Conservation (phyloP, 2,113 vertebrate genomes). For the Heterotilapia buettikoferi region DNA sequence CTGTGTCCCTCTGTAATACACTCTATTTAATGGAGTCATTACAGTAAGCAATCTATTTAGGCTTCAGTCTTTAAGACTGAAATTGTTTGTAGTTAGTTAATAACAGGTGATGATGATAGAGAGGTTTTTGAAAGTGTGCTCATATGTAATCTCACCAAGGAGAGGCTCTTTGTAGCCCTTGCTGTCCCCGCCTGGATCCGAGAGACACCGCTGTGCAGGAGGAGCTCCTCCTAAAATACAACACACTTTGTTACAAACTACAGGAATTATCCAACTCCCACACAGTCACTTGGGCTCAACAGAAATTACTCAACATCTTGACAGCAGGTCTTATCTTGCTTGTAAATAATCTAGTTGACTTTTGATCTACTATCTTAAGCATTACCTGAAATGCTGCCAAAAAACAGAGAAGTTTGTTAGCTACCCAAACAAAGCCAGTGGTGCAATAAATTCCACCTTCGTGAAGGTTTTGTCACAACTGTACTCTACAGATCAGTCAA, state of each 20-base stretch:
- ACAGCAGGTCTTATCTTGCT: neutral
- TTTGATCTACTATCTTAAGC: neutral
- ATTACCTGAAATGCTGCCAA: neutral
- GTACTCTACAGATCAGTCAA: neutral
- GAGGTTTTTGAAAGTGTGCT: neutral
- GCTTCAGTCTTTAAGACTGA: neutral
- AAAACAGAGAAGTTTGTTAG: neutral
- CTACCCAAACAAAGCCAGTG: neutral
- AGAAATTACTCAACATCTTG: neutral
- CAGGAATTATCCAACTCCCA: neutral
- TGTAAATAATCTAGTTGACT: neutral
- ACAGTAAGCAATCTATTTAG: neutral
- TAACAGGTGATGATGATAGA: neutral
- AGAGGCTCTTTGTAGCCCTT: neutral
- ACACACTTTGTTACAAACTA: neutral
- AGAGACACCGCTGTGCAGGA: slow-evolving; percentile 50
- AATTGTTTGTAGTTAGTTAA: neutral
- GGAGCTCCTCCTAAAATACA: slow-evolving; percentile 22
- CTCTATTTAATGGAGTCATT: neutral
- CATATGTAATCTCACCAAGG: slow-evolving; percentile 40
- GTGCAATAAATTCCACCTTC: neutral
- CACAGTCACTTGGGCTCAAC: neutral
- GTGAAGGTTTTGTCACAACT: neutral
- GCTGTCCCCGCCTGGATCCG: slow-evolving; percentile 50
- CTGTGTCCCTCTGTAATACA: neutral